Conservation (phyloP, 37 sponge, comb jelly and placozoan species). For the Geodia barretti region DNA sequence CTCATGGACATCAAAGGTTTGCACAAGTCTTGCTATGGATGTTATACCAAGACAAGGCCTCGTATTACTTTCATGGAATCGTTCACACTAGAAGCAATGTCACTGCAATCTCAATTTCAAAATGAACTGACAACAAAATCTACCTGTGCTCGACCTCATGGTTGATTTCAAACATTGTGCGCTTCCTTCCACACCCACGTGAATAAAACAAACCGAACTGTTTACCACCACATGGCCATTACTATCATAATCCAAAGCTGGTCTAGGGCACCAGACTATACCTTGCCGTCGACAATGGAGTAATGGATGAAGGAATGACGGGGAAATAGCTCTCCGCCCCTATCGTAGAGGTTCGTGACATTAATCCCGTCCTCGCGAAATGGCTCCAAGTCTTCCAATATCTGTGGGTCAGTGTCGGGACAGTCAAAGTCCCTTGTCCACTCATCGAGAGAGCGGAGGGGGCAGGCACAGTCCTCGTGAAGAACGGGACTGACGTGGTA, state of each 20-base stretch:
- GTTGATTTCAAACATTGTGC: no score
- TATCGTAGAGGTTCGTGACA: slow-evolving; percentile 37
- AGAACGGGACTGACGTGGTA: slow-evolving; percentile 52
- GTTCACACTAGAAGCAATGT: no score
- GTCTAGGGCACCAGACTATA: slow-evolving; percentile 1
- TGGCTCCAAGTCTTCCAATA: slow-evolving; percentile 43
- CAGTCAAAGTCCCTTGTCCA: slow-evolving; percentile 76
- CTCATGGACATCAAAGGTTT: no score
- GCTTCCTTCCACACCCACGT: no score
- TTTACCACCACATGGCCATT: no score
- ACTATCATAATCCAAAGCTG: background rate
- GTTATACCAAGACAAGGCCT: no score
- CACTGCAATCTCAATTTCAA: no score
- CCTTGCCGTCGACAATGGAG: slow-evolving; percentile 81
- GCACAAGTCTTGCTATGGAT: no score
- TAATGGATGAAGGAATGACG: slow-evolving; percentile 70
- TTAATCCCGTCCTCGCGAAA: slow-evolving; percentile 58
- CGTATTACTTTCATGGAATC: no score
- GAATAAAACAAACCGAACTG: no score
- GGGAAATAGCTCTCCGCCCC: slow-evolving; percentile 26
- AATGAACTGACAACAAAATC: no score
- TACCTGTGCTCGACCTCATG: no score
- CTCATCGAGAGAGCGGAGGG: slow-evolving; percentile 36
- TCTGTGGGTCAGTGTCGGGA: slow-evolving; percentile 50
- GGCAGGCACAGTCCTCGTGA: slow-evolving; percentile 83